Evolutionary conservation across 2,888 invertebrate species (phyloP), one percentile per base, ranked within the genome.

Genomic region (Leptura quadrifasciata): DNA sequence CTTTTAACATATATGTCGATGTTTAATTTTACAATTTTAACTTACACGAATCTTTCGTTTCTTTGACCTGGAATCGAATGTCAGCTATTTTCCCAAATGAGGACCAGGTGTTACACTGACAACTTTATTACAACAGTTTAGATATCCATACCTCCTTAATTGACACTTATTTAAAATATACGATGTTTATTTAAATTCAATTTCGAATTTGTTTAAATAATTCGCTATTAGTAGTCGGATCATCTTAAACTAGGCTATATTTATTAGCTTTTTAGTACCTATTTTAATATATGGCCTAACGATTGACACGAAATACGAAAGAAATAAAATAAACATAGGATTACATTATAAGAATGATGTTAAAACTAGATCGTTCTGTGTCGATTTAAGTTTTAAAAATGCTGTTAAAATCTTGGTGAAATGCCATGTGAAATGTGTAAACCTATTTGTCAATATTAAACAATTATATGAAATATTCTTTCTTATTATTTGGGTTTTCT

Each of bases 81-180:
- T 54, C 54, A 17, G 15, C 17, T 18, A 35, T 64, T 64, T 64
- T 47, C 17, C n/a, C 17, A 31, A 31, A 8, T 18, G 21, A 47
- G 47, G 17, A 10, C 39, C 21, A 64, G 64, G 47, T 64, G 64
- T 47, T 21, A 18, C 20, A 6, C 2, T 47, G 47, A 21, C 64
- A 64, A 47, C 18, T 64, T 64, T 47, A 64, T 47, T 47, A 47
- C 47, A 18, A 17, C 31, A 20, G 35, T 64, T 47, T 47, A 31
- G 18, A 61, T 31, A 61, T 31, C 24, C 24, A 61, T 31, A n/a
- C 20, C 24, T 17, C 9, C 64, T 47, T 64, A 64, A 64, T 64
- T 64, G 47, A n/a, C 47, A 35, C 17, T 64, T 64, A 64, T 64
- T 39, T 64, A 64, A 64, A 64, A 35, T 64, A 35, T 21, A 18